Conservation (phyloP, 92 coral and sea anemone species). For the Porites divaricata region DNA sequence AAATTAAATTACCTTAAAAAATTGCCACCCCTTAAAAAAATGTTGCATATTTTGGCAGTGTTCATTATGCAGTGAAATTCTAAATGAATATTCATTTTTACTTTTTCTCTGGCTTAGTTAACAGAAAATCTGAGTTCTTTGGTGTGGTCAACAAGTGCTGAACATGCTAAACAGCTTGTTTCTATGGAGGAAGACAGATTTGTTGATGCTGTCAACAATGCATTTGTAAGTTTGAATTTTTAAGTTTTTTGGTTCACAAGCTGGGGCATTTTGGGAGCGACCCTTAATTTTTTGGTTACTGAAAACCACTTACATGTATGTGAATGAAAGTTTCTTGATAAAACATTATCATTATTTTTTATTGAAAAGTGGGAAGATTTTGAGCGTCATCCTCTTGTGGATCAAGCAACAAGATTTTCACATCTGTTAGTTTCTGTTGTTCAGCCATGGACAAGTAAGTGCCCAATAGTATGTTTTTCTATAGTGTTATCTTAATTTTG, state of each 20-base stretch:
- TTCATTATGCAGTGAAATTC: no score
- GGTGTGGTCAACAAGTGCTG: slow-evolving; percentile 94
- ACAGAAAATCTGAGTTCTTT: slow-evolving; percentile 84
- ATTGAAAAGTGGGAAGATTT: slow-evolving; percentile 86
- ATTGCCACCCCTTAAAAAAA: no score
- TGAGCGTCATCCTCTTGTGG: slow-evolving; percentile 76
- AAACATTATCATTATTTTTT: neutral
- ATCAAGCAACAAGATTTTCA: slow-evolving; percentile 73
- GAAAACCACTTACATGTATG: neutral
- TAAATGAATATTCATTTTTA: neutral
- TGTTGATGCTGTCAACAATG: slow-evolving; percentile 96
- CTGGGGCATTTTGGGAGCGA: slow-evolving; percentile 83
- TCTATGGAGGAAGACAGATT: slow-evolving; percentile 88
- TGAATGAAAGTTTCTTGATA: neutral
- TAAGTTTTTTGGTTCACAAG: slow-evolving; percentile 27
- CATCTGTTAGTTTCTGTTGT: slow-evolving; percentile 72
- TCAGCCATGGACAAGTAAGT: slow-evolving; percentile 70
- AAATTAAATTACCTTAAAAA: no score
- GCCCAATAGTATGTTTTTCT: neutral
- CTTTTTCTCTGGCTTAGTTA: slow-evolving; percentile 48
- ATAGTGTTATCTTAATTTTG: no score
- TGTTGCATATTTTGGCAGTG: no score
- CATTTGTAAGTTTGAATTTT: slow-evolving; percentile 71
- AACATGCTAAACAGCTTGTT: slow-evolving; percentile 88
- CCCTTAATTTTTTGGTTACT: slow-evolving; percentile 6